Conservation (phyloP, 2,113 vertebrate species). For the Salvator merianae region DNA sequence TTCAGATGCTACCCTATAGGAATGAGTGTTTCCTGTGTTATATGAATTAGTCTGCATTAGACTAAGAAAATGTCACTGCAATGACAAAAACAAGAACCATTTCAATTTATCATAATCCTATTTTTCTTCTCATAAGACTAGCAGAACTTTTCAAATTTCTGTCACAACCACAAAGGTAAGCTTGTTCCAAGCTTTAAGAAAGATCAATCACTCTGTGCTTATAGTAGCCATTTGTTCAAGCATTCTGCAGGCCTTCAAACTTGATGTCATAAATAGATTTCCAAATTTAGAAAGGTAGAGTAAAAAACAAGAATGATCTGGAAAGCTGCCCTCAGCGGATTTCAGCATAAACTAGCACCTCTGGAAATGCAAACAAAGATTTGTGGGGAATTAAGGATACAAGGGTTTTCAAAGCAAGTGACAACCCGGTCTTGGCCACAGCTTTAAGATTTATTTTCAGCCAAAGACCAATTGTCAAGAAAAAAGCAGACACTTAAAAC, state of each 20-base stretch:
- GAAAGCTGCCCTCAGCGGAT: conserved; percentile 33
- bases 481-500: too few species aligned
- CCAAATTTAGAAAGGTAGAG: conserved; percentile 63
- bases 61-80: too few species aligned
- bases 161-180: conserved; percentile 6
- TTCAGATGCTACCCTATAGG: background rate
- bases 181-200: conserved; percentile 20
- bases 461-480: too few species aligned
- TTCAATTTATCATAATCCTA: conserved; percentile 40
- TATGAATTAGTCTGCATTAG: too few species aligned
- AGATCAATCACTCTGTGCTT: conserved; percentile 28
- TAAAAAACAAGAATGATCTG: conserved; percentile 55
- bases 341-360: conserved; percentile 9
- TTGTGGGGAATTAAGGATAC: background rate
- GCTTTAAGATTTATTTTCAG: background rate
- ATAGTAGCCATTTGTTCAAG: conserved; percentile 31
- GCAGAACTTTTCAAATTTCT: conserved; percentile 5
- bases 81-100: conserved; percentile 29
- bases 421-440: background rate
- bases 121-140: conserved; percentile 31
- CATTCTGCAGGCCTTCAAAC: conserved; percentile 36
- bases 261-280: conserved; percentile 60
- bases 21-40: background rate
- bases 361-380: background rate
- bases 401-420: conserved; percentile 13